Evolutionary conservation across 2,113 vertebrate species (phyloP).

Genomic region (Sturnus vulgaris): DNA sequence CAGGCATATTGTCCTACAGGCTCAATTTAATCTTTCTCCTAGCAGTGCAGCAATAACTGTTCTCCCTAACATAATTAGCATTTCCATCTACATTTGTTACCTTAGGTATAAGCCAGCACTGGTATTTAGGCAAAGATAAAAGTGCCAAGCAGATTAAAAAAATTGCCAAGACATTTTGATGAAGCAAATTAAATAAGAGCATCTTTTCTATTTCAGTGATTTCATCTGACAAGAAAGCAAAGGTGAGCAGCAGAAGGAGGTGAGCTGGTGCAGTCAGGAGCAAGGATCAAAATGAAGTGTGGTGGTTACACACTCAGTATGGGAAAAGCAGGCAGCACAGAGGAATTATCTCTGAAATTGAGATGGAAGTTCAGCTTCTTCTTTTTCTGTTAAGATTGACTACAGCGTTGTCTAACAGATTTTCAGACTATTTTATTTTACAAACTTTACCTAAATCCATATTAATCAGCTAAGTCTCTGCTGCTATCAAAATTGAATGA

Average conservation of each 20-base stretch:
- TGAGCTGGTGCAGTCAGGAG: not conserved
- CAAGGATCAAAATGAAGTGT: not conserved
- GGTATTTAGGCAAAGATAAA: not conserved
- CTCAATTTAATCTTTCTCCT: not conserved
- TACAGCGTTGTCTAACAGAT: not conserved
- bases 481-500: not conserved
- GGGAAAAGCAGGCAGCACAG: not conserved
- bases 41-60: not conserved
- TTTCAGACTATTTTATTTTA: not conserved
- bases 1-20: not conserved
- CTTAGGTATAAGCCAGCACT: not conserved
- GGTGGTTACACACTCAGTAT: fast-evolving
- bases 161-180: not conserved
- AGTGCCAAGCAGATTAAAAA: not conserved
- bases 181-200: not conserved
- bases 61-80: not conserved
- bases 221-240: not conserved
- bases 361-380: not conserved
- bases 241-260: not conserved
- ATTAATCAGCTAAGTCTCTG: not conserved
- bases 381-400: not conserved
- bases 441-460: not conserved
- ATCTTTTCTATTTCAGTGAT: not conserved
- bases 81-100: not conserved
- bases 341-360: not conserved